Conservation (phyloP, 23 tunicate genomes). For the Ascidia mentula region DNA sequence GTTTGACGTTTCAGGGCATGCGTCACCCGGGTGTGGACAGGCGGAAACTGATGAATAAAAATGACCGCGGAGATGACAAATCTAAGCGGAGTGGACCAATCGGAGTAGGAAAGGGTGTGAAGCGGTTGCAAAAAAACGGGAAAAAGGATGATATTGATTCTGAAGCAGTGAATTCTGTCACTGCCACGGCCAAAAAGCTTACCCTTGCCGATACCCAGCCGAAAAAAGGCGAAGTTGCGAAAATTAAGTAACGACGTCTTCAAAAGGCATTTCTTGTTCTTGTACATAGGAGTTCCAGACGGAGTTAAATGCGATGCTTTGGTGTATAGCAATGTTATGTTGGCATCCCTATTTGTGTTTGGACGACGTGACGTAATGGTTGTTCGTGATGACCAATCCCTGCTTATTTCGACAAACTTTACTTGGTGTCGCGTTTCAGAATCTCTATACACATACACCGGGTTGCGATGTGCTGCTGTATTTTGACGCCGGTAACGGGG, state of each 20-base stretch:
- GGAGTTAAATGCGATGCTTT: not conserved
- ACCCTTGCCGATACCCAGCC: constrained; percentile 94
- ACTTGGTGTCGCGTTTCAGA: not conserved
- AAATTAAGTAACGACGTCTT: constrained; percentile 14
- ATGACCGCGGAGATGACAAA: not conserved
- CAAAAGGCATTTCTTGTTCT: not conserved
- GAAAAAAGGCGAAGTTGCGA: constrained; percentile 77
- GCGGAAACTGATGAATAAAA: constrained; percentile 2
- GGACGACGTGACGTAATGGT: not conserved
- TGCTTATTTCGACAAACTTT: not conserved
- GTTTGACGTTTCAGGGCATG: constrained; percentile 33
- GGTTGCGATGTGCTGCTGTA: not conserved
- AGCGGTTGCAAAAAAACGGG: constrained; percentile 21
- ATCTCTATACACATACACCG: not conserved
- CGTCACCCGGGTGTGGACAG: constrained; percentile 72
- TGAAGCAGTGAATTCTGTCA: not conserved
- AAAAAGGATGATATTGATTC: constrained; percentile 34
- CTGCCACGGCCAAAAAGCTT: constrained; percentile 52
- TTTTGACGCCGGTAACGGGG: too few relatives aligned
- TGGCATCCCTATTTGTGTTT: not conserved
- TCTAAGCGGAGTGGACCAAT: constrained; percentile 30
- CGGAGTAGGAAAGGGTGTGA: constrained; percentile 21
- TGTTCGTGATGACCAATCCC: not conserved
- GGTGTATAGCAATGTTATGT: constrained; percentile 3
- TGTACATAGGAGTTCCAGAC: constrained; percentile 1